phyloP scores from a whole-genome alignment of 1,140 invertebrate species.

The Telenomus remus region DNA sequence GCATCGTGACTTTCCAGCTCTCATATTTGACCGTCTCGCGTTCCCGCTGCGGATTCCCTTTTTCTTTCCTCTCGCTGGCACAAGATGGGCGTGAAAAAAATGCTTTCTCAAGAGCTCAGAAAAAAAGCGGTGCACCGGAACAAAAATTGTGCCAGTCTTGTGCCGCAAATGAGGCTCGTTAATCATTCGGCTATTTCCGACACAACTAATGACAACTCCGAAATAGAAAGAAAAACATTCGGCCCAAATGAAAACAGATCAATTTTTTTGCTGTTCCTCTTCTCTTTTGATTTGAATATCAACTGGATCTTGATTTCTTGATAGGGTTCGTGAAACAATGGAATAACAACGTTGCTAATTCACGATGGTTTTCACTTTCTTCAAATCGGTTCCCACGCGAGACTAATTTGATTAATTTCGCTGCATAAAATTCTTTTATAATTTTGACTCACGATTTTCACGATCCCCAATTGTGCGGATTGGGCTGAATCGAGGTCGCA shows the following conservation, averaged over 20 bases:
- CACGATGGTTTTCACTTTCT: conserved; percentile 10
- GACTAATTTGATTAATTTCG: conserved; percentile 45
- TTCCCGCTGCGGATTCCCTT: not conserved
- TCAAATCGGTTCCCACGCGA: conserved; percentile 20
- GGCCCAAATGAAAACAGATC: not conserved
- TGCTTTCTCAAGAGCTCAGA: not conserved
- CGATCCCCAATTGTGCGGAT: conserved; percentile 33
- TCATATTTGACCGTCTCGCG: conserved; percentile 29
- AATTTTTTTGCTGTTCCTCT: no score
- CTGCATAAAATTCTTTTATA: conserved; percentile 28
- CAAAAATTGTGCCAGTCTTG: not conserved
- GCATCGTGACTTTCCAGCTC: conserved; percentile 69
- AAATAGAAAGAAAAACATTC: conserved; percentile 1
- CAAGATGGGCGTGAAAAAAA: conserved; percentile 33
- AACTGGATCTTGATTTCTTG: no score
- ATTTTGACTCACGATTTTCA: conserved; percentile 44
- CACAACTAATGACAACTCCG: conserved; percentile 10
- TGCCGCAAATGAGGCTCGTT: conserved; percentile 19
- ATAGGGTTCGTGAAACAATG: no score
- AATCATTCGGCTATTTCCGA: conserved; percentile 34
- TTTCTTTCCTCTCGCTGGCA: conserved; percentile 28
- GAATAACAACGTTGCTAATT: no score
- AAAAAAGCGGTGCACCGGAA: not conserved
- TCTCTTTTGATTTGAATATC: no score
- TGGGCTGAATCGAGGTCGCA: conserved; percentile 26